Base-by-base conservation (phyloP, 1,140 invertebrate species). In the Plutomurus gul region DNA sequence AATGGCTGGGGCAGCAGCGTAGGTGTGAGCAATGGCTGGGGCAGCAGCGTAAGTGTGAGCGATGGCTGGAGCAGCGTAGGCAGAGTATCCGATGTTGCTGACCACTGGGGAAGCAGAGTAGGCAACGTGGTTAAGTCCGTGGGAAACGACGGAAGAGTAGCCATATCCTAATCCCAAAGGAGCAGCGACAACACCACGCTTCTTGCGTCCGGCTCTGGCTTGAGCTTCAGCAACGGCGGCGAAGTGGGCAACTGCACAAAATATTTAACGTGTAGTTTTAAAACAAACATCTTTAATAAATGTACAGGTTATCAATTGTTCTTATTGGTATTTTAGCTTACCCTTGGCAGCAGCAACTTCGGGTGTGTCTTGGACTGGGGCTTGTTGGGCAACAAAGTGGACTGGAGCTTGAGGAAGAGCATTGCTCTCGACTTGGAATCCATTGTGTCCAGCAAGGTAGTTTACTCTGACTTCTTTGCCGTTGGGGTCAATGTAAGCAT, bases 361-460 rank as follows among this genome's bases (percentile, higher is more conserved):
- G 33, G 84, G 82, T 36, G 85, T 86, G 51, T 85, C 83, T 43
- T 83, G 76, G 51, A 83, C 85, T 71, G 81, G 81, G 25, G 75
- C 75, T 77, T 77, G 77, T 30, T 30, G 70, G 16, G 86, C 87
- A 37, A 85, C 84, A 6, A 85, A 82, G 81, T 85, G 85, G n/a
- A 85, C 84, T 84, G 87, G 88, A n/a, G 87, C 88, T 56, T 86
- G 85, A 43, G 89, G 86, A 18, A 90, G 87, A 80, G 86, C 86
- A 79, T 88, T 88, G 82, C 84, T 85, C 74, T 87, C 87, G 25
- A 88, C 89, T 65, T 89, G 88, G 87, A 89, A 90, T 78, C 90
- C 90, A 7, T 84, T 81, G 73, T 81, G 83, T 76, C 87, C 87
- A 80, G 88, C 87, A 37, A 87, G 85, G 83, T 88, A 88, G 83